These are phyloP conservation scores for Paedocypris sp. DNA, from an alignment of 2,113 vertebrate genomes.

Conservation along the genomic window DNA sequence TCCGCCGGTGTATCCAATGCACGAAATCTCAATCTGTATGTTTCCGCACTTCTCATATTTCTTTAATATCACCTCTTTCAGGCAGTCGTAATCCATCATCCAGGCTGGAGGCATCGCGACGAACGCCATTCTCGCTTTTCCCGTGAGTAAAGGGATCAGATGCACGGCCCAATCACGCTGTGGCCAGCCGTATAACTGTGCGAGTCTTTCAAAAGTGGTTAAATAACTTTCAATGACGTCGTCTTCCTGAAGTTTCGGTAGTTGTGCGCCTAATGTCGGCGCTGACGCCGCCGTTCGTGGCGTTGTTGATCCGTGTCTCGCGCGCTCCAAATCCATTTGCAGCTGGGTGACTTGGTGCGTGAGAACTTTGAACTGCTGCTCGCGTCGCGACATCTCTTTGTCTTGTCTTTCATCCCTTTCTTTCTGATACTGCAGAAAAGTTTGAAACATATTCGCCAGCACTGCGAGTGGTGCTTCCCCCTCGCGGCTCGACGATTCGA, in stretches of 20 bases:
- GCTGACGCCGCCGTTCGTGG: too few species aligned
- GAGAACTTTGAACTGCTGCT: neutral
- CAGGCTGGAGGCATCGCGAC: neutral
- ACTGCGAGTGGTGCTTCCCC: neutral
- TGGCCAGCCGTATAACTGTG: neutral
- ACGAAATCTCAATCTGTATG: neutral
- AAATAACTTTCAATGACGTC: neutral
- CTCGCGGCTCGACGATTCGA: neutral
- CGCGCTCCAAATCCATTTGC: neutral
- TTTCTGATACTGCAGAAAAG: neutral
- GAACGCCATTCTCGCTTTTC: neutral
- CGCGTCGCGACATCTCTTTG: neutral
- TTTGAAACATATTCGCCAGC: neutral
- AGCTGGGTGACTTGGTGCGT: neutral
- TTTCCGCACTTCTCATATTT: neutral
- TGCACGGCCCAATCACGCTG: neutral
- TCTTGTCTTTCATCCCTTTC: neutral
- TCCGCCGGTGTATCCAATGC: neutral
- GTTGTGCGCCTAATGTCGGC: constrained; percentile 9
- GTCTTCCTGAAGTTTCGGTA: neutral
- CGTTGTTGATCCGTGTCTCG: neutral
- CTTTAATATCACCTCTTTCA: neutral
- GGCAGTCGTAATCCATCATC: neutral
- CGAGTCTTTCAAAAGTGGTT: neutral
- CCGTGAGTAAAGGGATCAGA: neutral